phyloP scores from a whole-genome alignment of 2,888 invertebrate genomes.

The Clanis bilineata region DNA sequence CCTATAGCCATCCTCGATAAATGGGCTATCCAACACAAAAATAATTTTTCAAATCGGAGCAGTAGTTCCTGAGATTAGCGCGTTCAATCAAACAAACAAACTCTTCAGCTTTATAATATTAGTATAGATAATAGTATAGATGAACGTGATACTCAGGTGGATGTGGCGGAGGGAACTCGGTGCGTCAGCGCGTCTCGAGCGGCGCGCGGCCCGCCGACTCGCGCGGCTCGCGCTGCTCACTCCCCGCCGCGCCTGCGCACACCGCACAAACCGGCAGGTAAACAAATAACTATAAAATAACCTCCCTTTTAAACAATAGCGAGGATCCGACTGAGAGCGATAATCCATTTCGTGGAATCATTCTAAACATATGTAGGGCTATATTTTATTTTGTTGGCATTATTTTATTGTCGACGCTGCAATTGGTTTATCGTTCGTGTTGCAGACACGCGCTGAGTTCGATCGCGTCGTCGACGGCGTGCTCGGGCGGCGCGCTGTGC shows the following conservation, averaged over 20 bases:
- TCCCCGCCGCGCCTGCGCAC: conserved; percentile 45
- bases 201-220: conserved; percentile 41
- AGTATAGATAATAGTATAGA: background rate
- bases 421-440: background rate
- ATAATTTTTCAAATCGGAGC: no score
- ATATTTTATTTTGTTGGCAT: no score
- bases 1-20: no score
- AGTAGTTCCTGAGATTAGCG: no score
- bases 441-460: conserved; percentile 83
- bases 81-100: no score
- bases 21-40: no score
- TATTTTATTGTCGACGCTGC: background rate
- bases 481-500: conserved; percentile 48
- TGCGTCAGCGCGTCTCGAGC: conserved; percentile 63
- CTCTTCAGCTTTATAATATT: background rate
- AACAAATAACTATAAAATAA: no score
- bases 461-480: conserved; percentile 85
- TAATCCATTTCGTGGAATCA: no score
- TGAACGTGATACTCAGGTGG: conserved; percentile 26
- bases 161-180: conserved; percentile 33
- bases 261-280: conserved; percentile 31
- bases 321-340: no score
- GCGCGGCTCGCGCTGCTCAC: conserved; percentile 55
- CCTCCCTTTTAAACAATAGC: no score
- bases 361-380: no score